Evolutionary conservation across 2,113 vertebrate species (phyloP), one percentile per base, ranked within the genome.

Genomic region (Neolamprologus longior): DNA sequence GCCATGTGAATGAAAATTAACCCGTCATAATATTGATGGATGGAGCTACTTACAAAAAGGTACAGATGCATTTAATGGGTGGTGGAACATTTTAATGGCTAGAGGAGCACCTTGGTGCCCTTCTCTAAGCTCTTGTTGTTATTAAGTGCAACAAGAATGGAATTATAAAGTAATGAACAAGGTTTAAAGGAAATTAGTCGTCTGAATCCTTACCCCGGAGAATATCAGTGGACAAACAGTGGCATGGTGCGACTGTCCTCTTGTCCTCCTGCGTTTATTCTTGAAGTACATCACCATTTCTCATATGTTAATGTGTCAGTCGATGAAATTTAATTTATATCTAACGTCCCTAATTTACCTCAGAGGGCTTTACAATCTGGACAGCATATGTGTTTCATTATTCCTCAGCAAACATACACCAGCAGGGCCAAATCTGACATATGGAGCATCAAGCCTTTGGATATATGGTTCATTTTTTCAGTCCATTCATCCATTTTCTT

Each of bases 11-110:
- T 78, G 66, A 86, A 81, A 85, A 90, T 84, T 86, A 85, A 88
- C 73, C 84, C 85, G 81, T 91, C 90, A 93, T 94, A 93, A 94
- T 63, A 87, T 86, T 94, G 95, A 95, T 93, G 82, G 91, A 94
- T 92, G 13, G 89, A 81, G 82, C 82, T 90, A 93, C 90, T 93
- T 94, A 91, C 88, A 81, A 86, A 90, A 92, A 89, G 91, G 89
- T 91, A 94, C 88, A 89, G 90, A 88, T 91, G 91, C 82, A 91
- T 92, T 94, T 95, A 94, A 95, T 91, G 84, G 88, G 81, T 55
- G 88, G 85, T 88, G 15, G 45, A 94, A 93, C 87, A 88, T 92
- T 91, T 95, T 94, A 94, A 94, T 95, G 93, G 90, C 89, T 91
- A 91, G 85, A 88, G 57, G 88, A 84, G 88, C 86, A 91, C 91